Evolutionary conservation across 2,113 vertebrate genomes (phyloP).

Genomic region (Lanius ludovicianus): DNA sequence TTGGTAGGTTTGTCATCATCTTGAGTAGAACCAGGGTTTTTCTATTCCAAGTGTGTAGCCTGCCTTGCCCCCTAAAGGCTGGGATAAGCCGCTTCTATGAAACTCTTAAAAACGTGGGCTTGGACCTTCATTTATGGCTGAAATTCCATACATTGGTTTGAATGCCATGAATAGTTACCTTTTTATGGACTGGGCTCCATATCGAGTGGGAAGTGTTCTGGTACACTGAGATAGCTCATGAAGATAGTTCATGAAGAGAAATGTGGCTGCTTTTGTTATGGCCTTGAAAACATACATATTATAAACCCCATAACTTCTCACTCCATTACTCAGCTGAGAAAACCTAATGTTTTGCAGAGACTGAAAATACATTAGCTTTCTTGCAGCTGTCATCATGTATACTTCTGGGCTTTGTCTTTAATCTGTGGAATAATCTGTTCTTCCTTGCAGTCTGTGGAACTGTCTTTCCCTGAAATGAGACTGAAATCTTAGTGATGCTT

Average conservation of each 20-base stretch:
- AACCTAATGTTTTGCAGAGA: background rate
- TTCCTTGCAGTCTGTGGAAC: background rate
- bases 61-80: background rate
- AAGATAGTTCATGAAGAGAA: background rate
- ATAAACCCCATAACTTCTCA: background rate
- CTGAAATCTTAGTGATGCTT: background rate
- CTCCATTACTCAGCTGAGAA: background rate
- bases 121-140: background rate
- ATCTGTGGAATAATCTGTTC: background rate
- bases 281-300: background rate
- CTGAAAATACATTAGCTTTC: background rate
- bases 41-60: background rate
- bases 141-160: background rate
- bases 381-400: background rate
- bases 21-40: background rate
- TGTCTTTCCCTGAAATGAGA: background rate
- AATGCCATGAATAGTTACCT: background rate
- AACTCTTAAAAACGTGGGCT: background rate
- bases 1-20: background rate
- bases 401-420: background rate
- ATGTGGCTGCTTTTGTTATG: background rate
- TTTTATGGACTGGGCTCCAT: background rate
- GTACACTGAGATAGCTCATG: too few species aligned
- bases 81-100: background rate
- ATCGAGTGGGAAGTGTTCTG: background rate